Evolutionary conservation across 1,140 invertebrate genomes (phyloP).

Genomic region (Popillia japonica): DNA sequence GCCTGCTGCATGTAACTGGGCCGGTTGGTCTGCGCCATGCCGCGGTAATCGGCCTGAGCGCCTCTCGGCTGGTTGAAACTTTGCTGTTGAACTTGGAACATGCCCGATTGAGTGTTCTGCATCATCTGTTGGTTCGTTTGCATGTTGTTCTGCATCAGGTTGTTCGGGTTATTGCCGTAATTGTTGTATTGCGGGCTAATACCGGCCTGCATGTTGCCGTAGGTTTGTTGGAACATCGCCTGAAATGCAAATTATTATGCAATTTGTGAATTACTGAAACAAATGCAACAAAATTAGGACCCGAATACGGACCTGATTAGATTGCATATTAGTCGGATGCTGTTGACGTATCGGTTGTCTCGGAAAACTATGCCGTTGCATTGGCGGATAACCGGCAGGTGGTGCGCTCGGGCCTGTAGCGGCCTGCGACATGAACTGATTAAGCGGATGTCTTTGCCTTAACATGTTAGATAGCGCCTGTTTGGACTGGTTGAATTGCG

Average conservation of each 20-base stretch:
- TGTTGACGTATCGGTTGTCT: slow-evolving; percentile 57
- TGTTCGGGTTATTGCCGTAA: slow-evolving; percentile 51
- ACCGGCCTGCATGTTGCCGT: slow-evolving; percentile 54
- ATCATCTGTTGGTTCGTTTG: slow-evolving; percentile 57
- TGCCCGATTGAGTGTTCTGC: slow-evolving; percentile 49
- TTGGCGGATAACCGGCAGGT: slow-evolving; percentile 49
- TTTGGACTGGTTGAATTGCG: slow-evolving; percentile 79
- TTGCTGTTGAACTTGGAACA: slow-evolving; percentile 56
- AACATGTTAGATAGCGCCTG: slow-evolving; percentile 89
- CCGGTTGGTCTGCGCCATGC: slow-evolving; percentile 51
- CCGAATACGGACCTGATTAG: slow-evolving; percentile 55
- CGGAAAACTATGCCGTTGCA: slow-evolving; percentile 53
- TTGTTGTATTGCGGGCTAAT: slow-evolving; percentile 58
- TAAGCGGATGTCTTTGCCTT: slow-evolving; percentile 69
- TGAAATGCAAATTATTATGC: slow-evolving; percentile 45
- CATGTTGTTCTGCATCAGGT: slow-evolving; percentile 56
- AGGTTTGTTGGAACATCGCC: slow-evolving; percentile 58
- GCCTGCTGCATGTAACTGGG: slow-evolving; percentile 58
- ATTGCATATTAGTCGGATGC: slow-evolving; percentile 57
- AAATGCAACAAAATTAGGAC: no score
- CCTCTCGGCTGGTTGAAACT: slow-evolving; percentile 46
- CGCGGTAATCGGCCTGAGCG: slow-evolving; percentile 56
- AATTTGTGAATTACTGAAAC: neutral
- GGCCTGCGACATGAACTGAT: slow-evolving; percentile 54
- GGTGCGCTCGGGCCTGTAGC: slow-evolving; percentile 49